Evolutionary conservation across 1,140 invertebrate genomes (phyloP).

Genomic region (Thaumatotibia leucotreta): DNA sequence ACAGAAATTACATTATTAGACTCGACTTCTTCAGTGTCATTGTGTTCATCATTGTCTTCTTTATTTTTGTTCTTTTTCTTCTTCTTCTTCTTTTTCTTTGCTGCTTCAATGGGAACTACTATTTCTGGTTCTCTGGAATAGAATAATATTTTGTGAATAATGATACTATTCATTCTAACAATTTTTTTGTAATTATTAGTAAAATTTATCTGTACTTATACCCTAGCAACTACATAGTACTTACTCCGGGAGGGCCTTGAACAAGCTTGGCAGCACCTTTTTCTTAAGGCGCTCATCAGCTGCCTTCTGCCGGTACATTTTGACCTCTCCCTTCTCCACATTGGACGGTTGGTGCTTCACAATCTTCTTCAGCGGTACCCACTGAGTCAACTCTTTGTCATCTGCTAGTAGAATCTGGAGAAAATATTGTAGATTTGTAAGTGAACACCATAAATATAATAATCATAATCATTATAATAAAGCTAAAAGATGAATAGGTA

Average conservation of each 20-base stretch:
- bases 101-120: slow-evolving; percentile 46
- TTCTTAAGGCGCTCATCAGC: slow-evolving; percentile 85
- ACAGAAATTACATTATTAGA: slow-evolving; percentile 20
- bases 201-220: too few relatives aligned
- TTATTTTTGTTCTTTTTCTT: slow-evolving; percentile 43
- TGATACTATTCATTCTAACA: not conserved
- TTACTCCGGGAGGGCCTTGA: slow-evolving; percentile 75
- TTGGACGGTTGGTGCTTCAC: slow-evolving; percentile 86
- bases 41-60: not conserved
- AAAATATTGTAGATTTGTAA: slow-evolving; percentile 16
- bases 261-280: slow-evolving; percentile 92
- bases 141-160: slow-evolving; percentile 16
- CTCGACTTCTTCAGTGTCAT: slow-evolving; percentile 21
- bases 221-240: too few relatives aligned
- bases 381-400: slow-evolving; percentile 95
- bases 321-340: slow-evolving; percentile 88
- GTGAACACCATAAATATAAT: too few relatives aligned
- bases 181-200: not conserved
- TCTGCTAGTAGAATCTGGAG: slow-evolving; percentile 91
- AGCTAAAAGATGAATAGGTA: too few relatives aligned
- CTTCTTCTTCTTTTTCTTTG: slow-evolving; percentile 53
- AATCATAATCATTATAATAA: too few relatives aligned
- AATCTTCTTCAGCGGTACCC: slow-evolving; percentile 95
- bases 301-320: slow-evolving; percentile 85
- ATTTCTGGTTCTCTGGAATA: slow-evolving; percentile 61